Base-by-base conservation (phyloP, 2,113 vertebrate species). In the Ciconia stormi region DNA sequence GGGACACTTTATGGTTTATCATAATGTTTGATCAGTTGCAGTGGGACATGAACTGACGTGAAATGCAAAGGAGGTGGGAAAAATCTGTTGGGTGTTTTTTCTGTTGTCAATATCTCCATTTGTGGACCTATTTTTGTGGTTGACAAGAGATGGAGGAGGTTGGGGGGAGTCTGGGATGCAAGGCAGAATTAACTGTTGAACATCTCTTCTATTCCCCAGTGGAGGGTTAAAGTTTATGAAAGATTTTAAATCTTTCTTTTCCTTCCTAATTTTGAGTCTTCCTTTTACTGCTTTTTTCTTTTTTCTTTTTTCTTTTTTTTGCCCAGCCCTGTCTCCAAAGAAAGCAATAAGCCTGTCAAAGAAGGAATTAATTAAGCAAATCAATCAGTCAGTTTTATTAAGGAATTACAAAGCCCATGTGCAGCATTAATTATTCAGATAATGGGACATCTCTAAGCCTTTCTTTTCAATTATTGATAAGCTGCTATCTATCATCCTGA, bases 321-420 rank as follows among this genome's bases (percentile, higher is more conserved):
- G 1, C 52, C 74, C 59, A 97, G 74, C 71, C 77, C 44, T 87
- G 76, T 95, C 97, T 98, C 96, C 95, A 97, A 98, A 98, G 97
- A 98, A 98, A 98, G 97, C 97, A 97, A 97, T 98, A 98, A 98
- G 94, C 95, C 95, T 98, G 98, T 98, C 98, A 98, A 98, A 98
- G 97, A 94, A 98, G 95, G 97, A 98, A 98, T 98, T 98, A 98
- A 98, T 98, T 98, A 98, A 98, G 97, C 97, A 98, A 98, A 98
- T 98, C 98, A 98, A 98, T 98, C 98, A 98, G 98, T 98, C 98
- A 98, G 98, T 98, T 98, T 98, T 98, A 98, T 98, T 98, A 98
- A 98, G 96, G 98, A 98, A 98, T 98, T 98, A 98, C 98, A 98
- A 98, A 98, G 96, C 98, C 98, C 98, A 98, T 98, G 98, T 98